Percentiles rank a stretch among this genome's conserved stretches.
phyloP scores from a whole-genome alignment of 2,797 vertebrate genomes.

The Vultur gryphus region DNA sequence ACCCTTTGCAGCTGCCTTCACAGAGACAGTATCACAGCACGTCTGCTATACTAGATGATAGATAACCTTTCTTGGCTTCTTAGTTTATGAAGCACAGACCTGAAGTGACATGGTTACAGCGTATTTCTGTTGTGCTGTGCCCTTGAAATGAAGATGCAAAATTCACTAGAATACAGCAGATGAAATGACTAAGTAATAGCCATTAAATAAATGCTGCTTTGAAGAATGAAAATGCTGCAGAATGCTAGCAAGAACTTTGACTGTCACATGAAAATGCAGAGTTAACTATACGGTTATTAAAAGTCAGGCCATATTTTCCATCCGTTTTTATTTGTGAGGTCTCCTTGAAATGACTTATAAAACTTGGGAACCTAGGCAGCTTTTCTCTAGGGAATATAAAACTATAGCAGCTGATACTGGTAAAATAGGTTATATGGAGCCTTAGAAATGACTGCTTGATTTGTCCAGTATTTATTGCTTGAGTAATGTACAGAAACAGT shows the following conservation, averaged over 20 bases:
- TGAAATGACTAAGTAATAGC: neutral
- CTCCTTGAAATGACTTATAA: constrained; percentile 63
- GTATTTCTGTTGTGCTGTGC: neutral
- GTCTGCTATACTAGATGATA: neutral
- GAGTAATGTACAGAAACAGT: constrained; percentile 58
- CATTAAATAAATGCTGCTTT: neutral
- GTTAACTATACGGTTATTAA: neutral
- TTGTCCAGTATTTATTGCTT: constrained; percentile 67
- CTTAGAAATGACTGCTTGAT: constrained; percentile 68
- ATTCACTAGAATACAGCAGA: neutral
- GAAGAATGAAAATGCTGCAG: neutral
- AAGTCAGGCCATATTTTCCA: constrained; percentile 23
- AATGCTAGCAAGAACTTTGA: neutral
- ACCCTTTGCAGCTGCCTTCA: neutral
- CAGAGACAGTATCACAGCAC: neutral
- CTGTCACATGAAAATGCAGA: neutral
- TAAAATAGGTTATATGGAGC: constrained; percentile 62
- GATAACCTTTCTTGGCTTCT: neutral
- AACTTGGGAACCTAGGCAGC: constrained; percentile 45
- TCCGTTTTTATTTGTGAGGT: constrained; percentile 52
- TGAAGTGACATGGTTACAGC: rapidly evolving
- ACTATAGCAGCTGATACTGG: constrained; percentile 62
- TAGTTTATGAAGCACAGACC: neutral
- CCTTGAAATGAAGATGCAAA: neutral
- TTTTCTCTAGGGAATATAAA: constrained; percentile 50